A percentile compares a stretch with the other conserved stretches of the same genome.
These are phyloP conservation scores for Mythimna lalbum DNA, from an alignment of 2,888 invertebrate genomes.

Conservation along the genomic window DNA sequence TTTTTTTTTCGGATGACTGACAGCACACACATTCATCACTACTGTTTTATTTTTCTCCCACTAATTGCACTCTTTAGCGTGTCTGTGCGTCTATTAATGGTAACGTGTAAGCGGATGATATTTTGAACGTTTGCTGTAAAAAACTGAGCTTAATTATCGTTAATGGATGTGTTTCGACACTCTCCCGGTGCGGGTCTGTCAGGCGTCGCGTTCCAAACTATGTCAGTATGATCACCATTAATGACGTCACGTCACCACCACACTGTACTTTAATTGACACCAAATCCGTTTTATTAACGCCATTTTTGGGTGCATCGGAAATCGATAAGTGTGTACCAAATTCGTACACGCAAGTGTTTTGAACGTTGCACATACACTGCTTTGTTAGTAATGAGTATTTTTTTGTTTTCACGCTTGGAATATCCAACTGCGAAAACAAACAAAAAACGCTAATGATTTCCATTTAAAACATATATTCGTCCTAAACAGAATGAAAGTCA, in stretches of 20 bases:
- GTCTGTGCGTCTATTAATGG: conserved; percentile 55
- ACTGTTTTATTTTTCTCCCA: conserved; percentile 14
- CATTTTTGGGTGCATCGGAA: conserved; percentile 45
- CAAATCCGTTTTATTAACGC: conserved; percentile 38
- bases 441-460: neutral
- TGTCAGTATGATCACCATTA: conserved; percentile 65
- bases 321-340: conserved; percentile 45
- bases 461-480: neutral
- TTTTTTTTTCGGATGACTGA: neutral
- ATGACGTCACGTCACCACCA: conserved; percentile 63
- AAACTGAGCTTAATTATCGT: conserved; percentile 66
- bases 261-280: conserved; percentile 43
- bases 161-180: conserved; percentile 72
- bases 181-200: conserved; percentile 43
- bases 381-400: neutral
- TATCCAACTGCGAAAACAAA: neutral
- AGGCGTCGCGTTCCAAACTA: conserved; percentile 64
- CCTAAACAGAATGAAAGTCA: neutral
- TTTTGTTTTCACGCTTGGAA: conserved; percentile 22
- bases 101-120: conserved; percentile 54
- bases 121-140: conserved; percentile 62
- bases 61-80: conserved; percentile 43
- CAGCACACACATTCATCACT: neutral
- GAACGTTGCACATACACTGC: conserved; percentile 13
- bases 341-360: conserved; percentile 40